These are phyloP conservation scores for Apamea epomidion DNA, from an alignment of 2,888 invertebrate genomes.

Conservation along the genomic window DNA sequence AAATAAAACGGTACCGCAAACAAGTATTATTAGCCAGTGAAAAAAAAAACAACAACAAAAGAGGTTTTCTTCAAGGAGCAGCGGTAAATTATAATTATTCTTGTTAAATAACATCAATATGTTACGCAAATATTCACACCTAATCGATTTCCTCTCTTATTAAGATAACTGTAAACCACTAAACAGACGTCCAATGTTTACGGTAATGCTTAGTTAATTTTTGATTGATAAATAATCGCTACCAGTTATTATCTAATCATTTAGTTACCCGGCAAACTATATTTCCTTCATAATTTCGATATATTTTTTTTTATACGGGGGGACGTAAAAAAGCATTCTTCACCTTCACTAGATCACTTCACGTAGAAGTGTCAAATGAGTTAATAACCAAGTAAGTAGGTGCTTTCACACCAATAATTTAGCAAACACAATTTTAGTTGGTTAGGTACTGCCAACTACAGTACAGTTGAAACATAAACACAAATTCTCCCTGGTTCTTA, in stretches of 20 bases:
- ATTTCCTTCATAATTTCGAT: neutral
- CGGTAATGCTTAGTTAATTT: neutral
- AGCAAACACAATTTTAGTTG: neutral
- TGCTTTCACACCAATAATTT: neutral
- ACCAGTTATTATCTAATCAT: neutral
- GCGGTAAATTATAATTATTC: constrained; percentile 42
- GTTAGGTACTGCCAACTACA: too few species aligned
- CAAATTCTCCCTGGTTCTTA: constrained; percentile 15
- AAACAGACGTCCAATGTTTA: neutral
- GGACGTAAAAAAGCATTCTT: too few species aligned
- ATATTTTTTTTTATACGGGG: too few species aligned
- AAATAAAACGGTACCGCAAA: constrained; percentile 7
- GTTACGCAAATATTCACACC: constrained; percentile 43
- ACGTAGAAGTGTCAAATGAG: neutral
- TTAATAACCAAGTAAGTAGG: neutral
- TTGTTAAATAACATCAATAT: constrained; percentile 37
- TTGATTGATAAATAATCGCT: neutral
- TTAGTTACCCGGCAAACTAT: neutral
- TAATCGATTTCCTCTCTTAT: constrained; percentile 42
- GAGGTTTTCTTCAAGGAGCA: constrained; percentile 21
- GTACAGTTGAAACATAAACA: neutral
- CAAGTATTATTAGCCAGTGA: neutral
- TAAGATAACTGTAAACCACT: constrained; percentile 44
- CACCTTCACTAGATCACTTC: neutral
- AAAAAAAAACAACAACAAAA: constrained; percentile 1